phyloP scores from a whole-genome alignment of 2,888 invertebrate species.

The Pterostichus niger region DNA sequence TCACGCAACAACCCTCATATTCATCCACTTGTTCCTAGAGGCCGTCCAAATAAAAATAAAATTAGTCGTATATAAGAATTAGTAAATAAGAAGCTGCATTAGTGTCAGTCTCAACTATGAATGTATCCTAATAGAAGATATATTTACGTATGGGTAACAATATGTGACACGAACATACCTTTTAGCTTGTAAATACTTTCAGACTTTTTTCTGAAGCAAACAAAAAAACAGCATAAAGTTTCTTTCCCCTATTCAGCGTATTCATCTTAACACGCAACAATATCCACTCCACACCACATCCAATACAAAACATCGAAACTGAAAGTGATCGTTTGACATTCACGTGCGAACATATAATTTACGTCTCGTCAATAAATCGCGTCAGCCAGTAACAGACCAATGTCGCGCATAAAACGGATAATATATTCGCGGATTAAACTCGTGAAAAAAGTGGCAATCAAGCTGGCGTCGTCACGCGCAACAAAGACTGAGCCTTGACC shows the following conservation, averaged over 20 bases:
- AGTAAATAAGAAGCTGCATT: too few relatives aligned
- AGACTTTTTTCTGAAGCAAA: not conserved
- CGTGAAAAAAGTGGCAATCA: constrained; percentile 31
- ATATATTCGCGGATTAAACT: constrained; percentile 40
- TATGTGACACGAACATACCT: too few relatives aligned
- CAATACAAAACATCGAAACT: not conserved
- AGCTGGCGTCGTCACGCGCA: constrained; percentile 7
- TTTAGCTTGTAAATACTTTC: too few relatives aligned
- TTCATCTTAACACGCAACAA: not conserved
- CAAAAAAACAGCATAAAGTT: not conserved
- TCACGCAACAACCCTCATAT: too few relatives aligned
- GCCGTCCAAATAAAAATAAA: too few relatives aligned
- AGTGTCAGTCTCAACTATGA: too few relatives aligned
- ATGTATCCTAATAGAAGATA: too few relatives aligned
- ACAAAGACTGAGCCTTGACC: constrained; percentile 50
- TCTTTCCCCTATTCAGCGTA: too few relatives aligned
- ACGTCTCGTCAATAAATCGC: constrained; percentile 44
- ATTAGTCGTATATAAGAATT: too few relatives aligned
- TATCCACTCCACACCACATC: not conserved
- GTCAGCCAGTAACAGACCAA: constrained; percentile 13
- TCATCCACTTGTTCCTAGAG: too few relatives aligned
- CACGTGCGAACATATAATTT: constrained; percentile 46
- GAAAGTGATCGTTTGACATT: constrained; percentile 30
- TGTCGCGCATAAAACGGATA: constrained; percentile 32
- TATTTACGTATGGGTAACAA: too few relatives aligned